These are phyloP conservation scores for Todiramphus chloris DNA, from an alignment of 2,113 vertebrate genomes.

Conservation along the genomic window DNA sequence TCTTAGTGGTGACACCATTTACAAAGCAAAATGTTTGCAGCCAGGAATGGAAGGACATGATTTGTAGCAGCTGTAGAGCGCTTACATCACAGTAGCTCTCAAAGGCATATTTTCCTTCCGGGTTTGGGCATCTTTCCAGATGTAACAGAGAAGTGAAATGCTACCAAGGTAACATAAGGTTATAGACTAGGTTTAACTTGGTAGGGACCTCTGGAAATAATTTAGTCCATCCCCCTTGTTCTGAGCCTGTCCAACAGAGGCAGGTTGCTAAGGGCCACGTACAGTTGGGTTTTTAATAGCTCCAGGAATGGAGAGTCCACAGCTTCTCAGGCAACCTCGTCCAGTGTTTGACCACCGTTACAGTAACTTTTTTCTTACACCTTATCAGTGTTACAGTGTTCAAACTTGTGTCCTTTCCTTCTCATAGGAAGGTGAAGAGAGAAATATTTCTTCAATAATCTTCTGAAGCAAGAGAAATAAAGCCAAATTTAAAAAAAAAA, in stretches of 20 bases:
- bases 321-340: neutral
- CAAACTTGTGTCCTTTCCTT: neutral
- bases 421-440: neutral
- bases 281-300: neutral
- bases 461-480: neutral
- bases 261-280: neutral
- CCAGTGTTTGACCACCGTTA: neutral
- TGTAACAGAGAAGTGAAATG: neutral
- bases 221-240: neutral
- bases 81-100: neutral
- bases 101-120: neutral
- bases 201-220: neutral
- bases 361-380: fast-evolving
- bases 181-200: neutral
- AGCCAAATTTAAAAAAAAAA: neutral
- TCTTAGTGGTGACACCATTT: neutral
- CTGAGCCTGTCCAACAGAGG: neutral
- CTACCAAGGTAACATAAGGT: neutral
- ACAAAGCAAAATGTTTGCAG: neutral
- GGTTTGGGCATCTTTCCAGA: neutral
- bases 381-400: neutral
- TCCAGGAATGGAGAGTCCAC: neutral
- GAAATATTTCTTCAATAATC: neutral
- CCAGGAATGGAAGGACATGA: neutral
- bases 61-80: neutral